A percentile compares a stretch with the other conserved stretches of the same genome.
Conservation (phyloP, 2,888 invertebrate species). For the Gibbula magus region DNA sequence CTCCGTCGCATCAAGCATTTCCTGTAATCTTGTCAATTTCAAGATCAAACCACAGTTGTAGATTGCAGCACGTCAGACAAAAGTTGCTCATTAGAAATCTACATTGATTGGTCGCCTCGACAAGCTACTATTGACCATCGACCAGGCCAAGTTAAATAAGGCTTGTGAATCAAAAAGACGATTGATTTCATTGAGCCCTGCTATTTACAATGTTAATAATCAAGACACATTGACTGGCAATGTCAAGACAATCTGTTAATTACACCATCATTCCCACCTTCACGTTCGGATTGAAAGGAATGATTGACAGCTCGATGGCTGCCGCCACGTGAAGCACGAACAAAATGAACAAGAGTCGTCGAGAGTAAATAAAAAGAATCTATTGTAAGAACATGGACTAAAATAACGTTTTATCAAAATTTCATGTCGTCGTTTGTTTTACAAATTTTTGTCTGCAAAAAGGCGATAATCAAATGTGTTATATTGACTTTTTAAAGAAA, state of each 20-base stretch:
- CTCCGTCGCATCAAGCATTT: too few relatives aligned
- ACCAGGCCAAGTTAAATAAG: conserved; percentile 12
- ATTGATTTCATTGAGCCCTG: conserved; percentile 18
- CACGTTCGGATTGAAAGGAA: neutral
- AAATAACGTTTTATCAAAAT: too few relatives aligned
- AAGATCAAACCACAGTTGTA: neutral
- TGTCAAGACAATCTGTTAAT: conserved; percentile 23
- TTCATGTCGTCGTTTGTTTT: too few relatives aligned
- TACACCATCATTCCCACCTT: conserved; percentile 9
- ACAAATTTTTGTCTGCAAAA: too few relatives aligned
- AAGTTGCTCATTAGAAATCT: conserved; percentile 17
- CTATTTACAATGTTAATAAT: conserved; percentile 24
- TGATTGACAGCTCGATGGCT: neutral
- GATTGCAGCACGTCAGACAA: neutral
- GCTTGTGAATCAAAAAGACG: conserved; percentile 20
- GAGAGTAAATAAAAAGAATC: too few relatives aligned
- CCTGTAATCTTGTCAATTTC: too few relatives aligned
- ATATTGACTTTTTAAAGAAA: too few relatives aligned
- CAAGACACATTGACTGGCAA: conserved; percentile 20
- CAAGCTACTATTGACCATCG: neutral
- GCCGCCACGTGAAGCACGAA: too few relatives aligned
- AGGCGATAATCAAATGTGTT: too few relatives aligned
- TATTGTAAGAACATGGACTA: too few relatives aligned
- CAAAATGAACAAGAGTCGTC: too few relatives aligned
- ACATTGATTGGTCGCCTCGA: neutral